Evolutionary conservation across 64 coral and sea anemone species (phyloP).

Genomic region (Dendronephthya gigantea): DNA sequence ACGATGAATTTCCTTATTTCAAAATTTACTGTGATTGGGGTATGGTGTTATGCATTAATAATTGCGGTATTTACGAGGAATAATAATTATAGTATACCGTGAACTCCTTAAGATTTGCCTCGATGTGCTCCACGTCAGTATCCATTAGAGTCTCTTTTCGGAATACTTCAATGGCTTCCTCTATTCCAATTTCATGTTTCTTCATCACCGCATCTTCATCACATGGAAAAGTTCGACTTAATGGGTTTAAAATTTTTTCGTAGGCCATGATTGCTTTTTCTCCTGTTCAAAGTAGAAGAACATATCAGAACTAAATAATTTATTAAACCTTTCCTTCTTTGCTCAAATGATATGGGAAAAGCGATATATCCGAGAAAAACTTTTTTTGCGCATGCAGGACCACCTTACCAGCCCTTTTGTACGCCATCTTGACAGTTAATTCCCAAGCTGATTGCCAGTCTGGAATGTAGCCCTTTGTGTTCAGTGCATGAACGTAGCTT

Average conservation of each 20-base stretch:
- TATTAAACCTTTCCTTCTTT: too few species aligned
- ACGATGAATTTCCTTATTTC: too few species aligned
- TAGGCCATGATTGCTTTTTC: background rate
- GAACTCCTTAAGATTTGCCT: background rate
- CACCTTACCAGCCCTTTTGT: background rate
- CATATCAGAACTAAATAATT: too few species aligned
- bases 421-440: background rate
- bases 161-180: background rate
- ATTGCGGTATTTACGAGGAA: too few species aligned
- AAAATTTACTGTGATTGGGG: too few species aligned
- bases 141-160: background rate
- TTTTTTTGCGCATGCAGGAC: background rate
- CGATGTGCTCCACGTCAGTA: background rate
- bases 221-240: background rate
- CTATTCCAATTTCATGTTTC: background rate
- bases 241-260: background rate
- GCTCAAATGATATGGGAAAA: too few species aligned
- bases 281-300: background rate
- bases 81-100: too few species aligned
- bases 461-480: constrained; percentile 7
- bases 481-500: background rate
- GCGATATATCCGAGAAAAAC: too few species aligned
- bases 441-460: constrained; percentile 15
- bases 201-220: background rate
- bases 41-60: too few species aligned